Evolutionary conservation across 1,140 invertebrate genomes (phyloP), one percentile per base, ranked within the genome.

Genomic region (Heliconius melpomene): DNA sequence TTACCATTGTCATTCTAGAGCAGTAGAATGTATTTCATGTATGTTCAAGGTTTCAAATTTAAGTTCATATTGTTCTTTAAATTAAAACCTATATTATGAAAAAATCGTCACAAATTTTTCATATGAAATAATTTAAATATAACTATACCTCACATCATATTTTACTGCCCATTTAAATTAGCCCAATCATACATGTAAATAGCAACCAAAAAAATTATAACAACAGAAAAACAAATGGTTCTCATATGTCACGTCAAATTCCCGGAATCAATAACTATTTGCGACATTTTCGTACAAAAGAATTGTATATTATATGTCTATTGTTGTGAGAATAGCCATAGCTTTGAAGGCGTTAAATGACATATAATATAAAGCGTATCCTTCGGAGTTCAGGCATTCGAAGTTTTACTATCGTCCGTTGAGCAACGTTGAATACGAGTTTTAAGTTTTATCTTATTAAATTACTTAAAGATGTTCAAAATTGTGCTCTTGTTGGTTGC

Each of bases 401-500:
- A 36, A 40, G 75, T 75, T 50, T 29, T 71, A 74, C 60, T 50
- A 71, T 50, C 40, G n/a, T 75, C 50, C 50, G 74, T 78, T 32
- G 74, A n/a, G 75, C 74, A 78, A 38, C 60, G 23, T 74, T 70
- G 16, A 70, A 60, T 72, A 29, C 8, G 9, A 57, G 13, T 54
- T 52, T 52, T 20, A 20, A 52, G 2, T 52, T 20, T 52, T 75
- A 78, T 73, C 74, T 78, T 50, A 70, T 75, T 75, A 78, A 40
- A 75, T 40, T 57, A 74, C 36, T 78, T 78, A 50, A 83, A 77
- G 70, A 86, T 85, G 83, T 75, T 81, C 1, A 87, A 85, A 80
- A 70, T 85, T 78, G 46, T 77, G 72, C 72, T 83, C 18, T 78
- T 84, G 52, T 50, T 78, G 32, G 60, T 84, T 20, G 79, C 78